phyloP scores from a whole-genome alignment of 2,113 vertebrate genomes.

The Notechis scutatus region DNA sequence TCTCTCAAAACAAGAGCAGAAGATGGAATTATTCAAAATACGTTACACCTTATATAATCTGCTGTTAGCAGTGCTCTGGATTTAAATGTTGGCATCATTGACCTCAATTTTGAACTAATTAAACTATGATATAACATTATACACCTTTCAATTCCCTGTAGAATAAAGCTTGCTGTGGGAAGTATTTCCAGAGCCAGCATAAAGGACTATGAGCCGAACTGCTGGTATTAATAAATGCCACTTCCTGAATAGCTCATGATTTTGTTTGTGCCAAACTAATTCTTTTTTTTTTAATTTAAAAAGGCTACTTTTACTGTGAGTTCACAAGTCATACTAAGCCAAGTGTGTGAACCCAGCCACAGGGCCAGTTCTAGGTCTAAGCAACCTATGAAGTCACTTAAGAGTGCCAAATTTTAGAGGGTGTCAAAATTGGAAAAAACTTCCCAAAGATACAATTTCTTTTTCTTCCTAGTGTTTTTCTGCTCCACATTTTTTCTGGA shows the following conservation, averaged over 20 bases:
- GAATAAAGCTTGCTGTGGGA: background rate
- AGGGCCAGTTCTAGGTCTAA: background rate
- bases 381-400: background rate
- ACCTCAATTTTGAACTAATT: background rate
- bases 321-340: background rate
- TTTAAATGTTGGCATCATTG: background rate
- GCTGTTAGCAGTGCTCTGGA: background rate
- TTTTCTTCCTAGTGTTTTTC: background rate
- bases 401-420: background rate
- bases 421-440: background rate
- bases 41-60: background rate
- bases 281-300: constrained; percentile 24
- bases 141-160: background rate
- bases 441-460: background rate
- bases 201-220: background rate
- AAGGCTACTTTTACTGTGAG: background rate
- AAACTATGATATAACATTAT: background rate
- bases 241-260: constrained; percentile 19
- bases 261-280: background rate
- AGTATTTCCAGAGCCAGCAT: background rate
- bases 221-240: background rate
- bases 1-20: background rate
- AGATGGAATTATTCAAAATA: background rate
- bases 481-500: background rate
- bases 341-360: background rate